phyloP scores from a whole-genome alignment of 2,888 invertebrate species.

The Philereme transversata region DNA sequence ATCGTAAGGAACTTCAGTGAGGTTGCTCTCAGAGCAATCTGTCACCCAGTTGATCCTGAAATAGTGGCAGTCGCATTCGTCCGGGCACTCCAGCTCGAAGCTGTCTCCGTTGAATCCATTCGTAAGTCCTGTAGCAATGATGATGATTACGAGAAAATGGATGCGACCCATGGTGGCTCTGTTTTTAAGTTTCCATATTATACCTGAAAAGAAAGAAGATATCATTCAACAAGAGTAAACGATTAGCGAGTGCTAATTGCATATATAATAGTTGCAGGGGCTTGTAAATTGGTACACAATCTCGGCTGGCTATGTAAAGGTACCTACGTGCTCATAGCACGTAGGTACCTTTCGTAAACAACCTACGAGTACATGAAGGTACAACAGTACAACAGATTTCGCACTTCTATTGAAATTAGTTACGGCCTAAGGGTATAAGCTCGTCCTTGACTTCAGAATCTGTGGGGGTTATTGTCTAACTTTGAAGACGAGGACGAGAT shows the following conservation, averaged over 20 bases:
- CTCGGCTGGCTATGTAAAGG: slow-evolving; percentile 1
- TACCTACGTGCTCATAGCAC: no score
- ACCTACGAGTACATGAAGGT: background rate
- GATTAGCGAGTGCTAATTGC: slow-evolving; percentile 44
- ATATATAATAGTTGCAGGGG: slow-evolving; percentile 37
- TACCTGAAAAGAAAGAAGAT: slow-evolving; percentile 49
- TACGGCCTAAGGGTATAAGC: background rate
- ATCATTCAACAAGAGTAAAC: slow-evolving; percentile 29
- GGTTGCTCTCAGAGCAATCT: slow-evolving; percentile 89
- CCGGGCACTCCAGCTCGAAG: slow-evolving; percentile 88
- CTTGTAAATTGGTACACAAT: slow-evolving; percentile 41
- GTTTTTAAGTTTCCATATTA: slow-evolving; percentile 46
- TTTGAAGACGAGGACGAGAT: no score
- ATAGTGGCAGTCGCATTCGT: slow-evolving; percentile 90
- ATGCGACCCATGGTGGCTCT: slow-evolving; percentile 55
- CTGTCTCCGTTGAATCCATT: slow-evolving; percentile 84
- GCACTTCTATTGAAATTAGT: slow-evolving; percentile 5
- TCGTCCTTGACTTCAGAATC: slow-evolving; percentile 32
- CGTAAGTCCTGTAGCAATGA: slow-evolving; percentile 54
- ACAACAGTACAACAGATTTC: background rate
- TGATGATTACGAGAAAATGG: slow-evolving; percentile 54
- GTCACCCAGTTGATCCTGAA: slow-evolving; percentile 91
- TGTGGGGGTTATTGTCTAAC: background rate
- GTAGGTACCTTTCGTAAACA: slow-evolving; percentile 20
- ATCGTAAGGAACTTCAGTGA: slow-evolving; percentile 87